These are phyloP conservation scores for Clepsis dumicolana DNA, from an alignment of 2,888 invertebrate species.

Conservation along the genomic window DNA sequence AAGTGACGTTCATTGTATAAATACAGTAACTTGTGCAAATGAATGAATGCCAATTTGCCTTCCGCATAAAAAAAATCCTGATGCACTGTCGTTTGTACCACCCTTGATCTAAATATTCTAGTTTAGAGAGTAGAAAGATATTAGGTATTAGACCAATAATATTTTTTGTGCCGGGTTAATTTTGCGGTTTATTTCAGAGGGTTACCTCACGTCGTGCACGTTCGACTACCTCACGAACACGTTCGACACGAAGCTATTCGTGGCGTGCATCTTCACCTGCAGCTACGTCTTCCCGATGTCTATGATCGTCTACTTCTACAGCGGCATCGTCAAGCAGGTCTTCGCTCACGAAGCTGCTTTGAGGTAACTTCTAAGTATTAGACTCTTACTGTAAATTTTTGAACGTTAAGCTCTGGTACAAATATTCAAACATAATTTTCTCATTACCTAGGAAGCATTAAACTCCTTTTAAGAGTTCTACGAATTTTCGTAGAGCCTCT, in stretches of 20 bases:
- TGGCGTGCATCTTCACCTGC: conserved; percentile 91
- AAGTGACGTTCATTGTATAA: too few species aligned
- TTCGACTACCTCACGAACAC: conserved; percentile 94
- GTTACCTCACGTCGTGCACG: conserved; percentile 94
- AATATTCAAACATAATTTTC: too few species aligned
- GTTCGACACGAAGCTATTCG: conserved; percentile 92
- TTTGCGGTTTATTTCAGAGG: conserved; percentile 87
- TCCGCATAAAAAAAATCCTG: too few species aligned
- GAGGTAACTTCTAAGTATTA: conserved; percentile 62
- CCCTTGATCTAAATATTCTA: too few species aligned
- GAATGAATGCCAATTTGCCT: too few species aligned
- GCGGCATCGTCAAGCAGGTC: conserved; percentile 95
- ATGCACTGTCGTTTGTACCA: too few species aligned
- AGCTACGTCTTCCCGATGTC: conserved; percentile 92
- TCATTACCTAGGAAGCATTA: too few species aligned
- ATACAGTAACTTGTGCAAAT: too few species aligned
- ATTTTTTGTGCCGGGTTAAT: too few species aligned
- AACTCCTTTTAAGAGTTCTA: neutral
- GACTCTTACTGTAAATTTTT: neutral
- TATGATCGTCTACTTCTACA: conserved; percentile 93
- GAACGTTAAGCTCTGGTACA: too few species aligned
- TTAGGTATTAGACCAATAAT: too few species aligned
- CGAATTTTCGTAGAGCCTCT: neutral
- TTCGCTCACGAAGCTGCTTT: conserved; percentile 94
- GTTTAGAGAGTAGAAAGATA: too few species aligned